These are phyloP conservation scores for Drosophila merina DNA, from an alignment of 2,888 invertebrate genomes.

Conservation along the genomic window DNA sequence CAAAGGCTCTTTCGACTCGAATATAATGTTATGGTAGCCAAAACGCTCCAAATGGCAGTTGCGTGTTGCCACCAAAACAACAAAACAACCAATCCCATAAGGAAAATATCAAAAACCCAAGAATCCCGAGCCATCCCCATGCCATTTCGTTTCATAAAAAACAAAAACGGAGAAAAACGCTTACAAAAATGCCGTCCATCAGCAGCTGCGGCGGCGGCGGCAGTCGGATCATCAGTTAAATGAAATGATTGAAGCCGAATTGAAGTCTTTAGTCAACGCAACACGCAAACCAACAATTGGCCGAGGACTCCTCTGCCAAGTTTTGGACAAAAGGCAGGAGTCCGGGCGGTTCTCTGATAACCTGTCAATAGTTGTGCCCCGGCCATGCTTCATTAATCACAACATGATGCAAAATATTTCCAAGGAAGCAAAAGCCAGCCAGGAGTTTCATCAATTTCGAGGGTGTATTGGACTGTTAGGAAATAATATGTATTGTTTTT, in stretches of 20 bases:
- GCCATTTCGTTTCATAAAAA: background rate
- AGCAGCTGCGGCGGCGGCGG: conserved; percentile 32
- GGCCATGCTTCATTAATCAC: conserved; percentile 73
- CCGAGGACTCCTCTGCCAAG: conserved; percentile 24
- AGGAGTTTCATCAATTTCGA: conserved; percentile 11
- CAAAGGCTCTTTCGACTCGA: conserved; percentile 27
- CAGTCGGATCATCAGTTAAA: conserved; percentile 76
- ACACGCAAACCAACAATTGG: conserved; percentile 78
- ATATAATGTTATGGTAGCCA: conserved; percentile 64
- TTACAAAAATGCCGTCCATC: conserved; percentile 61
- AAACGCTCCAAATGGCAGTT: conserved; percentile 69
- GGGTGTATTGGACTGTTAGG: background rate
- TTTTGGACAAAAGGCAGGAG: background rate
- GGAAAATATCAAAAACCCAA: background rate
- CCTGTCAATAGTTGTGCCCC: conserved; percentile 62
- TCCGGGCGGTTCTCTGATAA: conserved; percentile 55
- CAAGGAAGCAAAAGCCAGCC: conserved; percentile 52
- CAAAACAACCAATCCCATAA: background rate
- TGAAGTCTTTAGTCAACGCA: conserved; percentile 78
- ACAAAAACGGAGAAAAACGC: background rate
- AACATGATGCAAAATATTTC: conserved; percentile 72
- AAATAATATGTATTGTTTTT: no score
- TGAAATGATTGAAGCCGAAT: conserved; percentile 79
- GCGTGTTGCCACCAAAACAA: conserved; percentile 56
- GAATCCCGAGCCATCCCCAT: background rate